Conservation (phyloP, 2,113 vertebrate species). For the Dascyllus trimaculatus region DNA sequence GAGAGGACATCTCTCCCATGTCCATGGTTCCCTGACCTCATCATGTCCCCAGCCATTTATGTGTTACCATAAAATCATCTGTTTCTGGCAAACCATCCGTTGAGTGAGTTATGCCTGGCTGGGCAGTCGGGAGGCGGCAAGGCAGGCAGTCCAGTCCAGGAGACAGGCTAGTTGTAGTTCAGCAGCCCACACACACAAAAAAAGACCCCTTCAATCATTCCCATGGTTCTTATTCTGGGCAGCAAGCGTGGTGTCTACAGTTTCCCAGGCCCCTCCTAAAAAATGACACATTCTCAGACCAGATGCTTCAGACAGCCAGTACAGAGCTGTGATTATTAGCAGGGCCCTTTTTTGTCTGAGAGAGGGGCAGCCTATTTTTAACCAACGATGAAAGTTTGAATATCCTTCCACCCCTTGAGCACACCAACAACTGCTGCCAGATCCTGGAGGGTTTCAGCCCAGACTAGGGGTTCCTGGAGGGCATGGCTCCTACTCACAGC, state of each 20-base stretch:
- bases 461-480: slow-evolving; percentile 60
- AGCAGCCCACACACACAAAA: slow-evolving; percentile 70
- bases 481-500: slow-evolving; percentile 44
- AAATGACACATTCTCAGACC: slow-evolving; percentile 82
- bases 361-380: slow-evolving; percentile 79
- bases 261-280: slow-evolving; percentile 86
- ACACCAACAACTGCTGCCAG: slow-evolving; percentile 59
- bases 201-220: slow-evolving; percentile 77
- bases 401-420: slow-evolving; percentile 68
- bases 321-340: slow-evolving; percentile 84
- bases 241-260: slow-evolving; percentile 76
- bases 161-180: slow-evolving; percentile 68
- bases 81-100: slow-evolving; percentile 68
- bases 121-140: slow-evolving; percentile 52
- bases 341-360: slow-evolving; percentile 69
- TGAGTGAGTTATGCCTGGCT: slow-evolving; percentile 74
- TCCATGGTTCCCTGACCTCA: slow-evolving; percentile 63
- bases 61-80: slow-evolving; percentile 72
- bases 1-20: slow-evolving; percentile 60
- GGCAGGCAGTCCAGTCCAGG: slow-evolving; percentile 56
- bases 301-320: slow-evolving; percentile 80
- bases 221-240: slow-evolving; percentile 80
- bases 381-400: slow-evolving; percentile 75
- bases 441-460: slow-evolving; percentile 56
- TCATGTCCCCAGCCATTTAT: slow-evolving; percentile 67